Percentiles rank a stretch among this genome's conserved stretches.
Conservation (phyloP, 2,113 vertebrate genomes). For the Nycticryphes semicollaris region DNA sequence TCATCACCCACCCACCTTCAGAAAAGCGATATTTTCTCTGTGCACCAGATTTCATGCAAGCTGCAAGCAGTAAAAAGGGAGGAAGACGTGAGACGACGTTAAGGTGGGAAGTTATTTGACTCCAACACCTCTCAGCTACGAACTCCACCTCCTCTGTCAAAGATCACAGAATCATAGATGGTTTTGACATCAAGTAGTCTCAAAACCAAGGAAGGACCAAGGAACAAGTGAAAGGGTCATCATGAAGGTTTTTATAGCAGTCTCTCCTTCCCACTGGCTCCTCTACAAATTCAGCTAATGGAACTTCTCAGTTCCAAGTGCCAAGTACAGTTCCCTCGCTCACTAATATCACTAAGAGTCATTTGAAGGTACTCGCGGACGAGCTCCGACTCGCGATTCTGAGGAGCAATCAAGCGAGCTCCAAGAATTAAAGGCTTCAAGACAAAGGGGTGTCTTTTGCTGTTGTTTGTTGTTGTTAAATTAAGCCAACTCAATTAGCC, state of each 20-base stretch:
- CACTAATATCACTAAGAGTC: neutral
- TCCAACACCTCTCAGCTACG: neutral
- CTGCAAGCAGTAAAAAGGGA: neutral
- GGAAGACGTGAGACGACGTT: neutral
- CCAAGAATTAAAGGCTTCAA: neutral
- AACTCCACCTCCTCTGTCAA: neutral
- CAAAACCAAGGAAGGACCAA: neutral
- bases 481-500: constrained; percentile 52
- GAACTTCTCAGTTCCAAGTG: fast-evolving
- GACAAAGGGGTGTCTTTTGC: neutral
- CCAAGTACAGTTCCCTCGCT: neutral
- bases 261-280: neutral
- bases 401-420: neutral
- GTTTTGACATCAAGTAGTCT: neutral
- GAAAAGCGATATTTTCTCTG: neutral
- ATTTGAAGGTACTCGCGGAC: neutral
- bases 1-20: neutral
- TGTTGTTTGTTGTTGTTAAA: constrained; percentile 11
- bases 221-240: neutral
- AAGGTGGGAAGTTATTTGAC: neutral
- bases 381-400: neutral
- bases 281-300: neutral
- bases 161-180: neutral
- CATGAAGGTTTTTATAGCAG: neutral
- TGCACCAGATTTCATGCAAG: neutral